Percentiles rank a stretch among this genome's conserved stretches.
phyloP scores from a whole-genome alignment of 1,140 invertebrate species.

The Muscidifurax raptorellus region DNA sequence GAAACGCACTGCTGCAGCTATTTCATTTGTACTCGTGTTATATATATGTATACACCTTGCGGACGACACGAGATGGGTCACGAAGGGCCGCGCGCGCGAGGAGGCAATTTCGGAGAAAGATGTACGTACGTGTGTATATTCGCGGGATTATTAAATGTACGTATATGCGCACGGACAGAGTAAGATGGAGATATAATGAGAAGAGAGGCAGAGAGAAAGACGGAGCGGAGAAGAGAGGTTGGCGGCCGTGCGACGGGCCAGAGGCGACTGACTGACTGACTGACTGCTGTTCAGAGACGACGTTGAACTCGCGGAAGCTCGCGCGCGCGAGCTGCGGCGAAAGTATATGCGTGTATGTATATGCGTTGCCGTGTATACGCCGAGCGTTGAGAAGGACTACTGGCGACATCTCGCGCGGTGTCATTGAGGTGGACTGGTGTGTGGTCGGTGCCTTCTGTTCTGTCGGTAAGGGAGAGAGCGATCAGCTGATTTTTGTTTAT shows the following conservation, averaged over 20 bases:
- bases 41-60: not conserved
- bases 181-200: not conserved
- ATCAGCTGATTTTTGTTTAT: constrained; percentile 36
- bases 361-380: constrained; percentile 25
- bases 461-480: not conserved
- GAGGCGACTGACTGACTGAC: constrained; percentile 44
- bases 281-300: not conserved
- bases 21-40: not conserved
- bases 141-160: not conserved
- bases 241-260: constrained; percentile 30
- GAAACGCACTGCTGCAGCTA: not conserved
- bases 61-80: not conserved
- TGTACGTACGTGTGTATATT: not conserved
- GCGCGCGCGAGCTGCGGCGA: not conserved
- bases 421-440: not conserved
- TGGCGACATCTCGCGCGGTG: not conserved
- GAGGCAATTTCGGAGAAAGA: not conserved
- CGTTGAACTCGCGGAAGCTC: not conserved
- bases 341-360: constrained; percentile 10
- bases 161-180: not conserved
- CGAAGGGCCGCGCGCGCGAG: not conserved
- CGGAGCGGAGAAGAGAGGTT: not conserved
- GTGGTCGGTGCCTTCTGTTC: not conserved
- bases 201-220: constrained; percentile 7
- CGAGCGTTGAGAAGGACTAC: not conserved